Conservation (phyloP, 2,888 invertebrate species). For the Ormyrus labotus region DNA sequence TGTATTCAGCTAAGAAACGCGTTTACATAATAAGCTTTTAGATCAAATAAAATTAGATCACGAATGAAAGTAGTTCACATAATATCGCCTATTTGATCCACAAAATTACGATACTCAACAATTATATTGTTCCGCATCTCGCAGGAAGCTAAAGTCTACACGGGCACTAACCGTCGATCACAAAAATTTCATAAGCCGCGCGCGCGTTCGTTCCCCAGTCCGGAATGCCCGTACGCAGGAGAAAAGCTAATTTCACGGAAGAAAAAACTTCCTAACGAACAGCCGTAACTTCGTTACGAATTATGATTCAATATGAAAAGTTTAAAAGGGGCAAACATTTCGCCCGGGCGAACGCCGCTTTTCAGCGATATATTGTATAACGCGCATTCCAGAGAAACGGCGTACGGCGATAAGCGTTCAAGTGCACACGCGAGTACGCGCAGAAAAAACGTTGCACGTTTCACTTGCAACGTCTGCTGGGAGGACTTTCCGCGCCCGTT, state of each 20-base stretch:
- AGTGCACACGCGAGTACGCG: slow-evolving; percentile 24
- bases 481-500: too few species aligned
- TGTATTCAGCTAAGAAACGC: too few species aligned
- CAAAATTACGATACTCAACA: not conserved
- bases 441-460: too few species aligned
- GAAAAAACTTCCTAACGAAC: slow-evolving; percentile 45
- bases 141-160: slow-evolving; percentile 27
- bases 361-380: slow-evolving; percentile 17
- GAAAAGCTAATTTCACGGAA: slow-evolving; percentile 45
- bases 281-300: not conserved
- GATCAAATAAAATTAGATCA: too few species aligned
- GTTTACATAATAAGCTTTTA: too few species aligned
- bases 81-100: not conserved
- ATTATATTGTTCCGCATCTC: slow-evolving; percentile 17
- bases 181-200: slow-evolving; percentile 32
- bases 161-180: slow-evolving; percentile 12
- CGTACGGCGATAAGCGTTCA: slow-evolving; percentile 7
- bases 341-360: not conserved
- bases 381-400: slow-evolving; percentile 25
- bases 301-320: slow-evolving; percentile 29
- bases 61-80: not conserved
- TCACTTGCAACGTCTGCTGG: too few species aligned
- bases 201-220: not conserved
- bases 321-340: slow-evolving; percentile 34
- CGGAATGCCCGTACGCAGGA: not conserved